Evolutionary conservation across 1,140 invertebrate genomes (phyloP).

Genomic region (Ladona fulva): DNA sequence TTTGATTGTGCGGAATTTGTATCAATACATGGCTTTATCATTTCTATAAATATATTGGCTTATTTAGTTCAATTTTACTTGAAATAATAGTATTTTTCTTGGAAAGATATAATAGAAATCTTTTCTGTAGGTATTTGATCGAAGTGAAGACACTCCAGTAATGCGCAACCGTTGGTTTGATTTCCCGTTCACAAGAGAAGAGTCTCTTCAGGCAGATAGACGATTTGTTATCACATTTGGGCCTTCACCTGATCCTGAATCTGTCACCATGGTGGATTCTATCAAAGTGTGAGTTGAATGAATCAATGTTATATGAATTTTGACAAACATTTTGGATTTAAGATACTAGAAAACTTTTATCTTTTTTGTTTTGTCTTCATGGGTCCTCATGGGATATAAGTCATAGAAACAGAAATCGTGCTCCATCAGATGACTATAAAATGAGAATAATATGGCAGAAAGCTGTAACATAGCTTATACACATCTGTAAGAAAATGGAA

Average conservation of each 20-base stretch:
- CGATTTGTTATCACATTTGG: constrained; percentile 84
- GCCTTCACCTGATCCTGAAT: constrained; percentile 77
- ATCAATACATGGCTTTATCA: no score
- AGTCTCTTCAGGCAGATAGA: constrained; percentile 88
- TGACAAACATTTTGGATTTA: background rate
- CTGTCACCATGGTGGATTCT: constrained; percentile 86
- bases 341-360: no score
- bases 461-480: no score
- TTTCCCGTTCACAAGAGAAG: constrained; percentile 86
- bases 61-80: background rate
- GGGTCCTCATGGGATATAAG: no score
- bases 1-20: no score
- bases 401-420: no score
- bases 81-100: no score
- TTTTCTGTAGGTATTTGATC: constrained; percentile 60
- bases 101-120: background rate
- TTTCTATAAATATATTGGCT: background rate
- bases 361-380: no score
- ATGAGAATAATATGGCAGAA: no score
- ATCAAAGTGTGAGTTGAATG: constrained; percentile 61
- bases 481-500: no score
- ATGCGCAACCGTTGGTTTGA: constrained; percentile 87
- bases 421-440: no score
- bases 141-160: constrained; percentile 65
- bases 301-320: background rate